Base-by-base conservation (phyloP, 2,888 invertebrate genomes). In the Hydroisotoma schaefferi region DNA sequence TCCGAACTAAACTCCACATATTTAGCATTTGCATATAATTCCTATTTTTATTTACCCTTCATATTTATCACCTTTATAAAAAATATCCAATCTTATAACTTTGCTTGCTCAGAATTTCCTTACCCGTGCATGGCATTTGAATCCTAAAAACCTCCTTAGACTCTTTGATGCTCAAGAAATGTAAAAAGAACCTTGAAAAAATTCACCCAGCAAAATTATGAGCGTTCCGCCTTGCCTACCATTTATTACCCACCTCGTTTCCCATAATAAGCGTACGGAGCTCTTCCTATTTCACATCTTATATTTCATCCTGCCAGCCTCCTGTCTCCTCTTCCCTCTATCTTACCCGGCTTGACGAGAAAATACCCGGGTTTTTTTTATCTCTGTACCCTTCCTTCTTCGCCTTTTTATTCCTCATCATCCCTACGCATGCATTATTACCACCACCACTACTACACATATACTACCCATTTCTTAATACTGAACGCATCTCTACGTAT, bases 191-290 rank as follows among this genome's bases (percentile, higher is more conserved):
- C n/a, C n/a, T n/a, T n/a, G n/a, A n/a, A n/a, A n/a, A n/a, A n/a
- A n/a, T n/a, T n/a, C n/a, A n/a, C n/a, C n/a, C n/a, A n/a, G 47
- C 28, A 49, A 52, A 52, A 52, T 52, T 52, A 52, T 52, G 51
- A 33, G 37, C 29, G 51, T 52, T 29, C 18, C 29, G 51, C 51
- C 51, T n/a, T 3, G 49, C 6, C 49, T 49, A 26, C 49, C 51
- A 52, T 52, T 52, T 52, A 52, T 52, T 52, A 52, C 51, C 51
- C 51, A 52, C 51, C 51, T 52, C 49, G 49, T 49, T 49, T 49
- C 49, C 28, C 51, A 29, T 52, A 52, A 52, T 52, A 52, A 52
- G 51, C 51, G 37, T 52, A 52, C 29, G 51, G 29, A 52, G 37
- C 12, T n/a, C n/a, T n/a, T 37, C 51, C 18, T 18, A 52, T 52